A percentile compares a stretch with the other conserved stretches of the same genome.
Conservation (phyloP, 1,140 invertebrate species). For the Magallana angulata region DNA sequence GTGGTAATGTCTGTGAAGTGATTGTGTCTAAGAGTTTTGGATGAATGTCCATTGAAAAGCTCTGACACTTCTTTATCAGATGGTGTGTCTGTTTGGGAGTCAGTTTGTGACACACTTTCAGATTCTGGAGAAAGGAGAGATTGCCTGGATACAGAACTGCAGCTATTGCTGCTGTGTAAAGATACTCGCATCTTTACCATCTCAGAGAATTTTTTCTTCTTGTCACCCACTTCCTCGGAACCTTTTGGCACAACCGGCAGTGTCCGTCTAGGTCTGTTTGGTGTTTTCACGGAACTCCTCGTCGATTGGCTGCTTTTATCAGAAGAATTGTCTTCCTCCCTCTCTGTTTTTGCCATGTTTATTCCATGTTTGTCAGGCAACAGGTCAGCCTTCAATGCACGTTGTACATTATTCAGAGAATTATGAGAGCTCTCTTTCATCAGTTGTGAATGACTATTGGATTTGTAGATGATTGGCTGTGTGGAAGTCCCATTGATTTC, state of each 20-base stretch:
- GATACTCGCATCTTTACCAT: conserved; percentile 55
- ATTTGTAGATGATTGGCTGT: conserved; percentile 33
- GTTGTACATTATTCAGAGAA: conserved; percentile 30
- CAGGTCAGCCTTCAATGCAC: conserved; percentile 25
- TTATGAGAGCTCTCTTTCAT: conserved; percentile 4
- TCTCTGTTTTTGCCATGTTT: conserved; percentile 28
- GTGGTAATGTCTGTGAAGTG: background rate
- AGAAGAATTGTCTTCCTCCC: conserved; percentile 18
- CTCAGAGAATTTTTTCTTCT: conserved; percentile 54
- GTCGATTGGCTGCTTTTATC: conserved; percentile 29
- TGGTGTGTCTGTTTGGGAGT: conserved; percentile 42
- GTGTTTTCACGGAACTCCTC: conserved; percentile 41
- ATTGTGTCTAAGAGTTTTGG: background rate
- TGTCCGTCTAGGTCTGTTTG: conserved; percentile 48
- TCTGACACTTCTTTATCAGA: conserved; percentile 55
- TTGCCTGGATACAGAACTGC: conserved; percentile 45
- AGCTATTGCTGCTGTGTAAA: conserved; percentile 46
- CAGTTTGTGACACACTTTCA: background rate
- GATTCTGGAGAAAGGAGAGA: conserved; percentile 44
- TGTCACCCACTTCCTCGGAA: conserved; percentile 40
- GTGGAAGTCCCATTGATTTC: background rate
- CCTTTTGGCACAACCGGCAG: conserved; percentile 51
- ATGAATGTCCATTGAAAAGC: conserved; percentile 40
- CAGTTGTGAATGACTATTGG: conserved; percentile 4
- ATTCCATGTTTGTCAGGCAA: conserved; percentile 29